These are phyloP conservation scores for Dendrolimus houi DNA, from an alignment of 2,888 invertebrate genomes.

Conservation along the genomic window DNA sequence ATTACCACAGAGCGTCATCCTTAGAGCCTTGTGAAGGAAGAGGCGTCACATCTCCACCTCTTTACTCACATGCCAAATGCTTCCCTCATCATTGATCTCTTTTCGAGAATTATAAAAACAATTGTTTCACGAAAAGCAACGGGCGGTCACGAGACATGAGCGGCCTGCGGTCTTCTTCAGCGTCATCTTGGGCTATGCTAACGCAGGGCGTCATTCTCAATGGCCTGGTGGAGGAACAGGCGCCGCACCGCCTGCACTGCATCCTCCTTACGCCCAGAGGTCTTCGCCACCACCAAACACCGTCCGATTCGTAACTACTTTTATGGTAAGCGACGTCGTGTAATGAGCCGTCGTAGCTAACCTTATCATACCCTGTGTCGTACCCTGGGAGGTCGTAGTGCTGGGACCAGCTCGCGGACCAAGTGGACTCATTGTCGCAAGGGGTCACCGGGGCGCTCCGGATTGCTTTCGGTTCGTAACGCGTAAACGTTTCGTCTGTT, in stretches of 20 bases:
- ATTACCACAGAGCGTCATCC: no score
- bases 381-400: slow-evolving; percentile 18
- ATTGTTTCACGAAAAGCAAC: slow-evolving; percentile 53
- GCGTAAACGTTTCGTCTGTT: slow-evolving; percentile 39
- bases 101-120: slow-evolving; percentile 34
- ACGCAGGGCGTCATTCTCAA: slow-evolving; percentile 48
- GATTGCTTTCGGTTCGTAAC: slow-evolving; percentile 47
- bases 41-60: no score
- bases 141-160: slow-evolving; percentile 55
- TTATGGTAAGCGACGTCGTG: neutral
- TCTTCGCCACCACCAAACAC: slow-evolving; percentile 44
- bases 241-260: slow-evolving; percentile 50
- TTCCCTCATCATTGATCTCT: neutral
- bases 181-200: slow-evolving; percentile 29
- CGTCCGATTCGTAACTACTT: slow-evolving; percentile 23
- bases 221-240: slow-evolving; percentile 52
- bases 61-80: no score
- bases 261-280: slow-evolving; percentile 39
- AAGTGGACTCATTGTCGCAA: slow-evolving; percentile 59
- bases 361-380: slow-evolving; percentile 34
- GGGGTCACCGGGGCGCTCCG: slow-evolving; percentile 66
- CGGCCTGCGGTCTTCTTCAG: slow-evolving; percentile 25
- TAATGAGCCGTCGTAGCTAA: slow-evolving; percentile 31
- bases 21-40: no score
- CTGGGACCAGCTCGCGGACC: slow-evolving; percentile 41